These are phyloP conservation scores for Dreissena rostriformis DNA, from an alignment of 1,140 invertebrate species.

Conservation along the genomic window DNA sequence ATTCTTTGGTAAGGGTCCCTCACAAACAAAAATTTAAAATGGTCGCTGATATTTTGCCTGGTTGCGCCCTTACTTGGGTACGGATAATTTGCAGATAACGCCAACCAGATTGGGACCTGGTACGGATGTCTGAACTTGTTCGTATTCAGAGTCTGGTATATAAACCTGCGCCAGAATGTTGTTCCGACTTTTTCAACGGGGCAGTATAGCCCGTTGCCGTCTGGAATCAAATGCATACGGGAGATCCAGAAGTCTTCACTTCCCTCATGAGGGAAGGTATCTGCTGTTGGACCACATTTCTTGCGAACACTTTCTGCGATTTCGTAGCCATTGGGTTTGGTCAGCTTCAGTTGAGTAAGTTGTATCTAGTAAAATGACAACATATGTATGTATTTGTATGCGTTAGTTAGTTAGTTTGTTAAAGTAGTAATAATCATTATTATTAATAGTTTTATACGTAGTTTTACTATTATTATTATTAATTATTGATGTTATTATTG, in stretches of 20 bases:
- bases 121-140: conserved; percentile 1
- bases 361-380: too few species aligned
- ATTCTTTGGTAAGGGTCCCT: conserved; percentile 22
- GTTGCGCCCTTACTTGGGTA: neutral
- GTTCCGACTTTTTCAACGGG: conserved; percentile 31
- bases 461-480: too few species aligned
- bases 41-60: neutral
- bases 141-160: conserved; percentile 7
- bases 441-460: too few species aligned
- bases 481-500: too few species aligned
- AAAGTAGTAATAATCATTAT: too few species aligned
- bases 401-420: too few species aligned
- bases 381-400: too few species aligned
- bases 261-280: neutral
- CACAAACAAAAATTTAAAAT: conserved; percentile 39
- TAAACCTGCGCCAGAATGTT: conserved; percentile 31
- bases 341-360: too few species aligned
- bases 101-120: conserved; percentile 17
- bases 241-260: neutral
- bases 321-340: neutral
- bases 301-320: neutral
- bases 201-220: conserved; percentile 15
- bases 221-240: neutral
- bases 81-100: neutral
- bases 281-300: neutral